Base-by-base conservation (phyloP, 2,113 vertebrate genomes). In the Ginglymostoma cirratum region DNA sequence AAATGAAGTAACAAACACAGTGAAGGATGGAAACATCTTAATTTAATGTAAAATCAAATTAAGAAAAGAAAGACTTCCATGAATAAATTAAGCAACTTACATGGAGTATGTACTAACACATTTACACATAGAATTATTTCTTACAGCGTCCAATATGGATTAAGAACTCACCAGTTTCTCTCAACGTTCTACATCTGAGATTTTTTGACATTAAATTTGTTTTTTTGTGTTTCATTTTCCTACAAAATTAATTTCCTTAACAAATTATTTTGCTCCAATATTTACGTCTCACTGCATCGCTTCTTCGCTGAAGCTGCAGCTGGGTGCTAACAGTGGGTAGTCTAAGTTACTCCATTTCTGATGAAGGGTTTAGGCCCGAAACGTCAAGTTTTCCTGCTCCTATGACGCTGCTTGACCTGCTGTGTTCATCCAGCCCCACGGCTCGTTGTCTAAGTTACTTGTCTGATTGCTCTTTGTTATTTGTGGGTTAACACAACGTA, bases 41-140 rank as follows among this genome's bases (percentile, higher is more conserved):
- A 93, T 93, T 93, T 93, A 93, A 93, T 93, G 34, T 65, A 93
- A 93, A 12, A 66, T 93, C 34, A n/a, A 93, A 90, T 90, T 90
- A 61, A 65, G 27, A 52, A 90, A 93, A n/a, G 67, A 38, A 66
- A 93, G 27, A 0, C 14, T 42, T 92, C 61, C 15, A 92, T 65
- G 65, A 93, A 93, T 93, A 93, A 93, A 67, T 93, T 93, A 93
- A 66, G n/a, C 34, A 38, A 65, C 1, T 66, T 93, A 93, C 89
- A 93, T 45, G 80, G 38, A 83, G 5, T 21, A 45, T 42, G 5
- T 83, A 6, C 3, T 15, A 0, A 7, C 45, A 45, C 80, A 83
- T 83, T 83, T 5, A 21, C 45, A 83, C 80, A 45, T 0, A 42
- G 3, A 83, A 21, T 83, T 42, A 83, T 83, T 52, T 65, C 12